Conservation (phyloP, 2,113 vertebrate species). For the Siphamia tubifer region DNA sequence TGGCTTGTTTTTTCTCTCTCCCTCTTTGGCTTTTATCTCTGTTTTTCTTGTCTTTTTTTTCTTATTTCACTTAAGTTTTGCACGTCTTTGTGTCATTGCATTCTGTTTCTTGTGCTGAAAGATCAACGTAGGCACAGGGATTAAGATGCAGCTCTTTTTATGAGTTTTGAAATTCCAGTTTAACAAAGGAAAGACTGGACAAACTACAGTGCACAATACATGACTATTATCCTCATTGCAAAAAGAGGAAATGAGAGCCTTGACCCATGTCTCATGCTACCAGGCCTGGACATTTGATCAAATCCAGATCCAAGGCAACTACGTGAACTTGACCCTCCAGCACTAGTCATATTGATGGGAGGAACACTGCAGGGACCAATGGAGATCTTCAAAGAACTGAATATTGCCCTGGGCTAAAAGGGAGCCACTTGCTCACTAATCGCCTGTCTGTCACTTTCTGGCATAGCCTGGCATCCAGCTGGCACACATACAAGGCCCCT, state of each 20-base stretch:
- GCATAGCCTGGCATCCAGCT: slow-evolving; percentile 65
- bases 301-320: slow-evolving; percentile 55
- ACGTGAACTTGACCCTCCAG: slow-evolving; percentile 50
- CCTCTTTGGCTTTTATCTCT: neutral
- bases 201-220: slow-evolving; percentile 5
- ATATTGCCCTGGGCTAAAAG: slow-evolving; percentile 59
- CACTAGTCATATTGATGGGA: slow-evolving; percentile 39
- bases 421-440: slow-evolving; percentile 69
- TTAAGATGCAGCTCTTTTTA: slow-evolving; percentile 1
- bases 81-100: neutral
- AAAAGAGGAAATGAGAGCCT: slow-evolving; percentile 49
- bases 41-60: neutral
- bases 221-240: no score
- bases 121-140: neutral
- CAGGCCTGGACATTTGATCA: slow-evolving; percentile 61
- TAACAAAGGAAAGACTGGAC: slow-evolving; percentile 13
- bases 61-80: neutral
- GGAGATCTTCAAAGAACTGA: slow-evolving; percentile 61
- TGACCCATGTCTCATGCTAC: slow-evolving; percentile 40
- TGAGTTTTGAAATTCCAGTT: slow-evolving; percentile 23
- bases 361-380: slow-evolving; percentile 45
- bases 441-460: slow-evolving; percentile 66
- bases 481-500: slow-evolving; percentile 45
- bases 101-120: slow-evolving; percentile 3
- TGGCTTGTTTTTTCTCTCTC: slow-evolving; percentile 10